Base-by-base conservation (phyloP, 2,888 invertebrate genomes). In the Agrypnus murinus region DNA sequence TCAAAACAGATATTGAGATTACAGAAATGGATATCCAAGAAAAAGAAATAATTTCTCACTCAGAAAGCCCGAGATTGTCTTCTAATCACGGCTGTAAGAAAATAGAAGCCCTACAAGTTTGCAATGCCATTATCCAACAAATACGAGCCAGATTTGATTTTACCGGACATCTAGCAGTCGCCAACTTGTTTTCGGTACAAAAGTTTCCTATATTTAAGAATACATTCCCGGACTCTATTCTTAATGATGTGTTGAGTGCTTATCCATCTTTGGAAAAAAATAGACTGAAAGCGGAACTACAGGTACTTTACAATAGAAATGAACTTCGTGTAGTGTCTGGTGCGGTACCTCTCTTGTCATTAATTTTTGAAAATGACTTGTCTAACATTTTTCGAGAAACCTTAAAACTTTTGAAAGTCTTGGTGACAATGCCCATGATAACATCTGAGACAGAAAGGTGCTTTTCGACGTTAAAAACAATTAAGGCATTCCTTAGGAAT, bases 401-500 rank as follows among this genome's bases (percentile, higher is more conserved):
- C 1, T 15, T 48, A 17, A 48, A 48, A 7, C 17, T 48, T 10
- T 48, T 12, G 5, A 15, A 17, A 38, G 12, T 38, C 2, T 38
- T 38, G 7, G 19, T 38, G 1, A 58, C 58, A 10, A 38, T 15
- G 8, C 58, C 36, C 10, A 58, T 58, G 58, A 36, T 38, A 5
- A 55, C 55, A 12, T 55, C 55, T 5, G 55, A 55, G n/a, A 10
- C 10, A 4, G 55, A 55, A 34, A 25, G 55, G 3, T 55, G 55
- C 3, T 55, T 55, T 2, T 55, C 55, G 9, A n/a, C 19, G 55
- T 2, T 55, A n/a, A 58, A 58, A 36, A 19, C 31, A n/a, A 53
- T 53, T 7, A 53, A 53, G 32, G n/a, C 10, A 10, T 48, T 48
- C 14, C 15, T 48, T 14, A 14, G 46, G 14, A 48, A 48, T 14